phyloP scores from a whole-genome alignment of 1,140 invertebrate species.

The Megalopta genalis region DNA sequence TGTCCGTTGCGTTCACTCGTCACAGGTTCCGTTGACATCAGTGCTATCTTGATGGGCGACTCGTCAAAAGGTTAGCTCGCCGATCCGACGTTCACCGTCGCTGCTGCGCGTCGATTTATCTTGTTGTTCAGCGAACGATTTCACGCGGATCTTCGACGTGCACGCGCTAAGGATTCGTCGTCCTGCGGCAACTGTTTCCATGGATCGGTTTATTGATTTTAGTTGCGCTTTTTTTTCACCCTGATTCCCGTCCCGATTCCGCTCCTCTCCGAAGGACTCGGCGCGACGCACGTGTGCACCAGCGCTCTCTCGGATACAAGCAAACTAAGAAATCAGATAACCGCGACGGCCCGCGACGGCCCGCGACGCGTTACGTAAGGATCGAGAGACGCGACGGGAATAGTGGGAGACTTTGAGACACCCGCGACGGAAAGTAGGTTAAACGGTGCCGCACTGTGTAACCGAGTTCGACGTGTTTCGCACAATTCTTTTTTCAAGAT shows the following conservation, averaged over 20 bases:
- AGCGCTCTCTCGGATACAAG: neutral
- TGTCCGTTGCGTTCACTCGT: neutral
- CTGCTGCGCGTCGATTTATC: neutral
- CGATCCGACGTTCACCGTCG: neutral
- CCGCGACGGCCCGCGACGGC: neutral
- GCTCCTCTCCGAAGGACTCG: neutral
- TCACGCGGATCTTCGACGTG: no score
- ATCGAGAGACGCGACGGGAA: conserved; percentile 10
- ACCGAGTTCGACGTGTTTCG: no score
- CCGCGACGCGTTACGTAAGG: conserved; percentile 42
- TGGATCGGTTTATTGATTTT: neutral
- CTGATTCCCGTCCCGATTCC: neutral
- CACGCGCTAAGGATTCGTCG: neutral
- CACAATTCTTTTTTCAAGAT: no score
- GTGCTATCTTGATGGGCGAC: neutral
- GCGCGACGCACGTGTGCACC: neutral
- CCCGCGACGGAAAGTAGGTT: conserved; percentile 24
- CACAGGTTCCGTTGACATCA: neutral
- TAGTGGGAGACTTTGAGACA: conserved; percentile 28
- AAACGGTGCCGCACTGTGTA: conserved; percentile 26
- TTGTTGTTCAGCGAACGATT: neutral
- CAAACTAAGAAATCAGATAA: conserved; percentile 40
- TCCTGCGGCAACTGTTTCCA: neutral
- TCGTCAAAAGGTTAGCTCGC: neutral
- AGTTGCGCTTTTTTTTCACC: neutral